Evolutionary conservation across 2,888 invertebrate species (phyloP), one percentile per base, ranked within the genome.

Genomic region (Halocaridina rubra): DNA sequence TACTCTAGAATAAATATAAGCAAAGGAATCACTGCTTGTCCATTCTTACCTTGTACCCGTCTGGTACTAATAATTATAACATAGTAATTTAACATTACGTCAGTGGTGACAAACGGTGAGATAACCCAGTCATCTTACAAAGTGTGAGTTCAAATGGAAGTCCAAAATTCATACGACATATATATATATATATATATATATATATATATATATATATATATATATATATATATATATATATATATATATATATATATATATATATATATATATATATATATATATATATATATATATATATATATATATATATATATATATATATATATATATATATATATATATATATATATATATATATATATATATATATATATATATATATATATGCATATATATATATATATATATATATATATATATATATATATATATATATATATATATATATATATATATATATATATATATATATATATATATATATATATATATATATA

Each of bases 401-500:
- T 33, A 72, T 33, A 72, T 72, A 72, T 72, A 72, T 72, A 72
- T 72, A 72, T 39, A 72, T 72, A 72, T 72, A 72, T 72, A 72
- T 72, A 72, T 72, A 72, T 72, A 72, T 72, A 72, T 72, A 72
- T 72, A 72, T 72, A 72, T 72, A 72, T 72, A 72, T 74, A 74
- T 74, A 74, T 74, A 74, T 74, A 46, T 74, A 74, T 74, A 74
- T 74, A 39, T 74, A 74, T 74, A 39, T 46, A 74, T 74, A 74
- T 53, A 13, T 27, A 72, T n/a, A 72, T 32, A 72, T 32, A 53
- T 53, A 53, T 4, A 53, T 53, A 53, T 10, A 53, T 5, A 53
- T 0, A 53, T 53, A 53, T 5, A 53, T 4, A 72, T 72, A 33
- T 33, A 72, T 72, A 33, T 72, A 72, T 72, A 72, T 72, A 72